phyloP scores from a whole-genome alignment of 1,140 invertebrate species.

The Andrena cerasifolii region DNA sequence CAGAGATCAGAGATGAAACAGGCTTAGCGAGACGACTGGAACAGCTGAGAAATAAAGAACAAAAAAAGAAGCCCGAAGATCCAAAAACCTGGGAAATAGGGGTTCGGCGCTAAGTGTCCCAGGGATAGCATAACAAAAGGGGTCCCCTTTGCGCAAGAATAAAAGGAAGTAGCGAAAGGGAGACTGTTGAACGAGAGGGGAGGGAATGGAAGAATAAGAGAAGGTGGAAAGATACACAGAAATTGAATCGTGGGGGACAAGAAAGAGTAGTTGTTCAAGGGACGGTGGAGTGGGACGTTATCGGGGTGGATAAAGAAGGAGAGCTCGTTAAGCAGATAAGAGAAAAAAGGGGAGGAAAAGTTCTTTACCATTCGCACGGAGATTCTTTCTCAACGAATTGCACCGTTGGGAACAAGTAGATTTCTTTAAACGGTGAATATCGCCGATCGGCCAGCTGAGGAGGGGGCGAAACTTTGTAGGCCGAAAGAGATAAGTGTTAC shows the following conservation, averaged over 20 bases:
- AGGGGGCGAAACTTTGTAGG: slow-evolving; percentile 37
- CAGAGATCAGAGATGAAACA: no score
- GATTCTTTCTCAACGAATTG: slow-evolving; percentile 54
- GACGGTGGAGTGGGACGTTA: neutral
- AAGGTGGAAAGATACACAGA: neutral
- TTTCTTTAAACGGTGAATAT: slow-evolving; percentile 56
- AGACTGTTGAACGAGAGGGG: no score
- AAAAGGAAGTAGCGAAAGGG: neutral
- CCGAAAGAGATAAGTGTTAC: slow-evolving; percentile 50
- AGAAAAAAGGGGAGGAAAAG: slow-evolving; percentile 31
- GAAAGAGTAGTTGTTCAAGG: slow-evolving; percentile 16
- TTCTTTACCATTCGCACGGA: slow-evolving; percentile 53
- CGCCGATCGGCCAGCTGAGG: slow-evolving; percentile 44
- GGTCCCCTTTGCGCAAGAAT: neutral
- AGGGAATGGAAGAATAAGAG: slow-evolving; percentile 19
- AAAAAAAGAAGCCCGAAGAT: no score
- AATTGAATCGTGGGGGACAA: slow-evolving; percentile 16
- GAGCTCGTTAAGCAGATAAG: slow-evolving; percentile 64
- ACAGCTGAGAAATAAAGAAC: no score
- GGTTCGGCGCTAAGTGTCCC: no score
- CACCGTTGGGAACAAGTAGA: slow-evolving; percentile 33
- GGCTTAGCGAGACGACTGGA: no score
- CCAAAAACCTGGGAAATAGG: no score
- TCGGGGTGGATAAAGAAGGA: slow-evolving; percentile 45
- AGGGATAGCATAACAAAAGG: no score